phyloP scores from a whole-genome alignment of 2,797 vertebrate species.

The Amblyraja radiata region DNA sequence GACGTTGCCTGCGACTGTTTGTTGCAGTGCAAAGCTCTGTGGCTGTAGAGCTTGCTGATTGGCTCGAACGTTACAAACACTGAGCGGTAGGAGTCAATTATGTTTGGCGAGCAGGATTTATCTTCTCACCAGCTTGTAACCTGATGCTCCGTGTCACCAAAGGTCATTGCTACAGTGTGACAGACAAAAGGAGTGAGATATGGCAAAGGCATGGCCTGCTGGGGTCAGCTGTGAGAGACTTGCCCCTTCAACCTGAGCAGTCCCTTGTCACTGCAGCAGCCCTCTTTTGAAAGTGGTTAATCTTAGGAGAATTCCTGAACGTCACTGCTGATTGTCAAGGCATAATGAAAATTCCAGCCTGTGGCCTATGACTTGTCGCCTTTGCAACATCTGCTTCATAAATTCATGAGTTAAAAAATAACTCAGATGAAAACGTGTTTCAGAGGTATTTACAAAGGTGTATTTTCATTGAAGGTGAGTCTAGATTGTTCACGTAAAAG shows the following conservation, averaged over 20 bases:
- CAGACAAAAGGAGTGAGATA: background rate
- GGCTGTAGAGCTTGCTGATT: background rate
- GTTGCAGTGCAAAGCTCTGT: background rate
- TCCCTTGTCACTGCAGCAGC: slow-evolving; percentile 16
- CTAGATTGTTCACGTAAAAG: background rate
- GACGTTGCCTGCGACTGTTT: slow-evolving; percentile 18
- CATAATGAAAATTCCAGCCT: slow-evolving; percentile 32
- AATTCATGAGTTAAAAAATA: background rate
- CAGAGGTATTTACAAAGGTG: background rate
- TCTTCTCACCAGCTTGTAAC: background rate
- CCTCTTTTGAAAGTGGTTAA: background rate
- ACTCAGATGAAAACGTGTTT: slow-evolving; percentile 15
- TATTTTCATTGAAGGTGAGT: background rate
- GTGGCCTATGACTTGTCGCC: slow-evolving; percentile 34
- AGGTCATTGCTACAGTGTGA: background rate
- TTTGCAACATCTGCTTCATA: background rate
- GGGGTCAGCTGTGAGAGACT: background rate
- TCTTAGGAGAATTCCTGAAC: slow-evolving; percentile 19
- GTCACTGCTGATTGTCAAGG: background rate
- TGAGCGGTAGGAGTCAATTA: background rate
- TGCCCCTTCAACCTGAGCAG: background rate
- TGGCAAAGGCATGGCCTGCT: slow-evolving; percentile 28
- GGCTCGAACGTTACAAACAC: background rate
- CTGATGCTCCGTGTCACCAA: background rate
- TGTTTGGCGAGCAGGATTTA: background rate